These are phyloP conservation scores for Phortica magna DNA, from an alignment of 2,888 invertebrate species.

Conservation along the genomic window DNA sequence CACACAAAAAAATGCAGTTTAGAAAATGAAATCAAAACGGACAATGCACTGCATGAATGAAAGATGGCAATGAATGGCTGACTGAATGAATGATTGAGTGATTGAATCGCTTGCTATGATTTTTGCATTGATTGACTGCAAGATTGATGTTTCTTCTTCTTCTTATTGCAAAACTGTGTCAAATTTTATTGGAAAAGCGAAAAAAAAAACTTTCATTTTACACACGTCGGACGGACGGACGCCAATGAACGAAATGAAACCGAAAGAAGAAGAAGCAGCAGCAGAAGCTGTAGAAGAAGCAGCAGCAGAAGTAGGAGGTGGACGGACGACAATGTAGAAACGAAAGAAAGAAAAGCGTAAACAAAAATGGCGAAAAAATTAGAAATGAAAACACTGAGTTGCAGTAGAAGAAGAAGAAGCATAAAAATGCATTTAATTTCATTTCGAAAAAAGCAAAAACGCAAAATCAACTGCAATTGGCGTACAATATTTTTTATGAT, in stretches of 20 bases:
- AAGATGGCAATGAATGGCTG: conserved; percentile 36
- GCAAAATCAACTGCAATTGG: conserved; percentile 50
- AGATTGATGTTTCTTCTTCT: background rate
- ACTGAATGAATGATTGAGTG: conserved; percentile 41
- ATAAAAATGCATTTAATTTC: conserved; percentile 55
- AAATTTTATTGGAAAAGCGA: conserved; percentile 54
- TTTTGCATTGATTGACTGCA: conserved; percentile 44
- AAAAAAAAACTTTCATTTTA: conserved; percentile 68
- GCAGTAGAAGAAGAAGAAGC: background rate
- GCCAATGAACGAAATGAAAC: conserved; percentile 59
- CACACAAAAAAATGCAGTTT: conserved; percentile 42
- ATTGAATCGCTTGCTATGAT: conserved; percentile 19
- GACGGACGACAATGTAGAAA: background rate
- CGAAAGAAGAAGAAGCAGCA: conserved; percentile 61
- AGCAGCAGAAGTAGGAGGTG: background rate
- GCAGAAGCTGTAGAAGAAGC: conserved; percentile 61
- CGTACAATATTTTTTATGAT: conserved; percentile 70
- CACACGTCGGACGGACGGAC: background rate
- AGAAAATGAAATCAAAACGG: conserved; percentile 68
- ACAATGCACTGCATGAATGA: conserved; percentile 58
- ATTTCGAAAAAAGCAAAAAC: conserved; percentile 57
- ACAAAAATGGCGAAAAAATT: conserved; percentile 4
- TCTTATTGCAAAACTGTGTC: conserved; percentile 57
- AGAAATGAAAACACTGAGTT: conserved; percentile 11
- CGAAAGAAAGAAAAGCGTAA: background rate